Conservation (phyloP, 2,888 invertebrate species). For the Dermolepida albohirtum region DNA sequence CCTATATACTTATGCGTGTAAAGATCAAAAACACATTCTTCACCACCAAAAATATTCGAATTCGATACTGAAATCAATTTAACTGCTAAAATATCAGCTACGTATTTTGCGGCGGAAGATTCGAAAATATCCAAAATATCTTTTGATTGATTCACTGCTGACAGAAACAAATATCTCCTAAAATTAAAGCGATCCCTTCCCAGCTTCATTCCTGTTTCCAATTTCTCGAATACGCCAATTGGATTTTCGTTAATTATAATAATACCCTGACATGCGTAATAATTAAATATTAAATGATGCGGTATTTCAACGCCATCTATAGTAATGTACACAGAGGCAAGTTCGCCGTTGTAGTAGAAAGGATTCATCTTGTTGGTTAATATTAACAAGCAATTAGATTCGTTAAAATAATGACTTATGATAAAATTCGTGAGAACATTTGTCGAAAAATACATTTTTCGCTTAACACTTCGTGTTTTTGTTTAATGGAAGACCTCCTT, state of each 20-base stretch:
- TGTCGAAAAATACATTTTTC: slow-evolving; percentile 24
- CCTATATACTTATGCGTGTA: slow-evolving; percentile 37
- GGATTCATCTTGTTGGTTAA: slow-evolving; percentile 19
- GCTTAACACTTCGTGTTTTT: neutral
- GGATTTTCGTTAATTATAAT: slow-evolving; percentile 24
- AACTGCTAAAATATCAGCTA: slow-evolving; percentile 29
- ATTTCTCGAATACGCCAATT: slow-evolving; percentile 28
- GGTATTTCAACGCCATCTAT: slow-evolving; percentile 13
- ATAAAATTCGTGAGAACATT: slow-evolving; percentile 35
- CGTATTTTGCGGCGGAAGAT: slow-evolving; percentile 18
- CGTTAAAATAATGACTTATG: slow-evolving; percentile 30
- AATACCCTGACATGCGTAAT: slow-evolving; percentile 41
- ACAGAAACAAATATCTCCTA: slow-evolving; percentile 37
- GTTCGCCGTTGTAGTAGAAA: slow-evolving; percentile 30
- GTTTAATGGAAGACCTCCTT: neutral
- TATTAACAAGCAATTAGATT: slow-evolving; percentile 31
- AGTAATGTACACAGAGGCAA: slow-evolving; percentile 18
- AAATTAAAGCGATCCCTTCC: slow-evolving; percentile 38
- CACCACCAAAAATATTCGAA: slow-evolving; percentile 1
- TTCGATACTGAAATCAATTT: neutral
- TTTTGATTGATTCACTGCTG: slow-evolving; percentile 11
- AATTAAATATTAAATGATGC: slow-evolving; percentile 31
- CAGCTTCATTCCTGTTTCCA: slow-evolving; percentile 33
- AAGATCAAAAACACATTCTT: slow-evolving; percentile 10
- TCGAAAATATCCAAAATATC: slow-evolving; percentile 25